Percentiles rank a stretch among this genome's conserved stretches.
These are phyloP conservation scores for Onychostoma macrolepis DNA, from an alignment of 2,113 vertebrate genomes.

Conservation along the genomic window DNA sequence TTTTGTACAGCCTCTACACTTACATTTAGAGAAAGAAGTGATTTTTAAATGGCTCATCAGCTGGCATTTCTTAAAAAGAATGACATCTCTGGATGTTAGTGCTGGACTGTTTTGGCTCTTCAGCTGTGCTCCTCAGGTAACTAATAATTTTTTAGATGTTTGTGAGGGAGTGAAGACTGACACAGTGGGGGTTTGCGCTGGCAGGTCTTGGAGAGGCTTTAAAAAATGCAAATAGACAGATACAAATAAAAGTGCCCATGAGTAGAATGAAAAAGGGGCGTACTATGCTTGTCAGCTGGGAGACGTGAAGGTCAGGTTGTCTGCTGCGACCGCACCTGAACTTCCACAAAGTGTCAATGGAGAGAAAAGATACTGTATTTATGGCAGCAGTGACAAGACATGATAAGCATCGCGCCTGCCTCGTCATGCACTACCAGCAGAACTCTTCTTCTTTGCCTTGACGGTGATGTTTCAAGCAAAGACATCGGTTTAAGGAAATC, in stretches of 20 bases:
- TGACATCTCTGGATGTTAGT: background rate
- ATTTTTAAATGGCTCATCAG: background rate
- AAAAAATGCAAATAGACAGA: background rate
- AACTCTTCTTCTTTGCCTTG: background rate
- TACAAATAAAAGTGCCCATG: background rate
- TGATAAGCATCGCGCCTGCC: background rate
- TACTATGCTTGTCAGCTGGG: background rate
- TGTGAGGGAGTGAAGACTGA: background rate
- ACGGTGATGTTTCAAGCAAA: background rate
- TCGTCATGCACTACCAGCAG: background rate
- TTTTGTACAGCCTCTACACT: background rate
- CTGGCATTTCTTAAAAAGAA: background rate
- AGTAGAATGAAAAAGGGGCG: background rate
- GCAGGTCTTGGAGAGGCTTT: background rate
- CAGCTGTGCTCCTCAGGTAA: background rate
- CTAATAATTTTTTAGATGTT: background rate
- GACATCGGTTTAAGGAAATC: too few species aligned
- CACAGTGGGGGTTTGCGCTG: background rate
- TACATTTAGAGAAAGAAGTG: background rate
- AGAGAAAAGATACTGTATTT: background rate
- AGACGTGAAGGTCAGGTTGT: background rate
- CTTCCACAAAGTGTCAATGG: background rate
- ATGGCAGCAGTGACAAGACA: background rate
- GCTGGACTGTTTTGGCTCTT: background rate
- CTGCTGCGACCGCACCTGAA: background rate